phyloP scores from a whole-genome alignment of 2,797 vertebrate genomes.

The Pteropus rufus region DNA sequence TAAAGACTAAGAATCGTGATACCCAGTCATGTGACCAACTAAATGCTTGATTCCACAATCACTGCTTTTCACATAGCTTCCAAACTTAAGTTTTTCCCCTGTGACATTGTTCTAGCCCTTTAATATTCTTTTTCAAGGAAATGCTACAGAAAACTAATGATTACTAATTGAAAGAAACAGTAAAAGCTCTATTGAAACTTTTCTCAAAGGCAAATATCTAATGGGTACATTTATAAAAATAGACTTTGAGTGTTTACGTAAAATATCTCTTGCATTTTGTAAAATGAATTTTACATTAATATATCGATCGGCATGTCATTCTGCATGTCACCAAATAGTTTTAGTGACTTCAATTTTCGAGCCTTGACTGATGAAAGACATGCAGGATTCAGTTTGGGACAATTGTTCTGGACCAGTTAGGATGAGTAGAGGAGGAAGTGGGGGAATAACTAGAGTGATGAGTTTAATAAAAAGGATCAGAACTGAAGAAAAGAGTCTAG shows the following conservation, averaged over 20 bases:
- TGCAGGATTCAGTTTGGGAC: not conserved
- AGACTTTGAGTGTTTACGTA: not conserved
- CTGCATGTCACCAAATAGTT: not conserved
- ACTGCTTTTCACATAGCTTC: not conserved
- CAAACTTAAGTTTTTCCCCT: not conserved
- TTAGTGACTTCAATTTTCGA: not conserved
- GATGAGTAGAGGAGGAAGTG: not conserved
- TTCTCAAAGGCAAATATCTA: constrained; percentile 32
- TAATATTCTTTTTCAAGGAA: not conserved
- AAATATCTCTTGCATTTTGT: not conserved
- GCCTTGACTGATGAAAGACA: not conserved
- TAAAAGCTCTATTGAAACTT: not conserved
- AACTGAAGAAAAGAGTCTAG: not conserved
- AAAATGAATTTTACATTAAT: not conserved
- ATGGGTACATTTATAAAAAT: constrained; percentile 33
- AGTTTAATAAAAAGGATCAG: not conserved
- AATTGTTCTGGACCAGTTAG: not conserved
- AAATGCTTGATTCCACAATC: not conserved
- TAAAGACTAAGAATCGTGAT: not conserved
- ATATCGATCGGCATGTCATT: not conserved
- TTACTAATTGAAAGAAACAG: constrained; percentile 10
- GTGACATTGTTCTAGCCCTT: not conserved
- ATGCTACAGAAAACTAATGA: not conserved
- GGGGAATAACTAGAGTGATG: not conserved
- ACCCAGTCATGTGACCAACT: not conserved